These are phyloP conservation scores for Sebastes hubbsi DNA, from an alignment of 2,797 vertebrate genomes.

Conservation along the genomic window DNA sequence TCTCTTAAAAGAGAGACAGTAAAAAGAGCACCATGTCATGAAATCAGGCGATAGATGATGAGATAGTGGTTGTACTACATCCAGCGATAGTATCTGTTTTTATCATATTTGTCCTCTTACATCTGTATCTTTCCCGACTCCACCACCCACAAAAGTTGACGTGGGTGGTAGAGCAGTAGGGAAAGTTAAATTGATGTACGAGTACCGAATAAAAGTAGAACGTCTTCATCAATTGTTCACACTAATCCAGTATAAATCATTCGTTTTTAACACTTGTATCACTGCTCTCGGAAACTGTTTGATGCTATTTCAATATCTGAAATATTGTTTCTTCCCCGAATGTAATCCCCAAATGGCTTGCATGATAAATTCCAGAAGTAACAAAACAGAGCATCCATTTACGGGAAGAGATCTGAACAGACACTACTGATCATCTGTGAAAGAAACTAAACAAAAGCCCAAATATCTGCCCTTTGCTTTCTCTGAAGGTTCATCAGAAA, in stretches of 20 bases:
- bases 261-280: constrained; percentile 24
- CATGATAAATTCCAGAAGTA: constrained; percentile 59
- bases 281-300: constrained; percentile 8
- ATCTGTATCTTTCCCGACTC: background rate
- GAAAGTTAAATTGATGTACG: background rate
- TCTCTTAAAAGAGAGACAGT: background rate
- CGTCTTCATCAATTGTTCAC: background rate
- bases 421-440: constrained; percentile 55
- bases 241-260: background rate
- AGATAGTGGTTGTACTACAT: constrained; percentile 13
- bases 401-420: constrained; percentile 58
- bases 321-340: constrained; percentile 42
- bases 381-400: constrained; percentile 60
- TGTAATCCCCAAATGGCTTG: constrained; percentile 32
- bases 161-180: background rate
- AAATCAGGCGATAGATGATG: constrained; percentile 49
- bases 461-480: constrained; percentile 53
- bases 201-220: background rate
- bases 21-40: constrained; percentile 41
- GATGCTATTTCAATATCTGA: constrained; percentile 39
- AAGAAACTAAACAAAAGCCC: constrained; percentile 35
- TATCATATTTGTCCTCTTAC: background rate
- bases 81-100: background rate
- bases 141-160: background rate
- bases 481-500: constrained; percentile 59